Evolutionary conservation across 2,888 invertebrate genomes (phyloP), one percentile per base, ranked within the genome.

Genomic region (Anticlea derivata): DNA sequence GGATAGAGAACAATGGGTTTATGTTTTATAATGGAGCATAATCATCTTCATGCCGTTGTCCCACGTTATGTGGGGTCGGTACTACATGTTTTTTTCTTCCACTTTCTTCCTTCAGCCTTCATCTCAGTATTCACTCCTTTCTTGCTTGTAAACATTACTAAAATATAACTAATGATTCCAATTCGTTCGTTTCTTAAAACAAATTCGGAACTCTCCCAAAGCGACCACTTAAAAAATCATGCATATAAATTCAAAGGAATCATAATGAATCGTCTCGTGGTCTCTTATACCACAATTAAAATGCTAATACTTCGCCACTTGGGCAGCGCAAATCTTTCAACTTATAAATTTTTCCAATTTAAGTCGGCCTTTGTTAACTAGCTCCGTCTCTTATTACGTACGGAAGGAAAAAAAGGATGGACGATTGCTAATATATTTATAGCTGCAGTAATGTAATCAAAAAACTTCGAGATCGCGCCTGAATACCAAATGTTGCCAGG

Each of bases 331-430:
- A 76, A 78, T 75, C 74, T 77, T 73, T 68, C 70, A 68, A 78
- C 68, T 79, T 79, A 78, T 75, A 74, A 74, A 73, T 78, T 80
- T 78, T 79, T 80, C 76, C 75, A 75, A 77, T 80, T 78, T 78
- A 78, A 76, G 71, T 75, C 73, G 60, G 66, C 64, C 68, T 66
- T 72, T 70, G 71, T 67, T 74, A 71, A 68, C 67, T 70, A 64
- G 66, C 60, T 65, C 50, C 50, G 40, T 52, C 74, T 65, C 65
- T 67, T 65, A 63, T 61, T 64, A 71, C 60, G 26, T 64, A 64
- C 63, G 56, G 61, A 64, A 39, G 29, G 44, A 30, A 13, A 35
- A 70, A 66, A 60, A 50, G 49, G 60, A 50, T 39, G 45, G 37
- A 41, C 24, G 41, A 37, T 52, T 34, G 50, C 60, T 57, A 52